Evolutionary conservation across 2,113 vertebrate genomes (phyloP), one percentile per base, ranked within the genome.

Genomic region (Entosphenus tridentatus): DNA sequence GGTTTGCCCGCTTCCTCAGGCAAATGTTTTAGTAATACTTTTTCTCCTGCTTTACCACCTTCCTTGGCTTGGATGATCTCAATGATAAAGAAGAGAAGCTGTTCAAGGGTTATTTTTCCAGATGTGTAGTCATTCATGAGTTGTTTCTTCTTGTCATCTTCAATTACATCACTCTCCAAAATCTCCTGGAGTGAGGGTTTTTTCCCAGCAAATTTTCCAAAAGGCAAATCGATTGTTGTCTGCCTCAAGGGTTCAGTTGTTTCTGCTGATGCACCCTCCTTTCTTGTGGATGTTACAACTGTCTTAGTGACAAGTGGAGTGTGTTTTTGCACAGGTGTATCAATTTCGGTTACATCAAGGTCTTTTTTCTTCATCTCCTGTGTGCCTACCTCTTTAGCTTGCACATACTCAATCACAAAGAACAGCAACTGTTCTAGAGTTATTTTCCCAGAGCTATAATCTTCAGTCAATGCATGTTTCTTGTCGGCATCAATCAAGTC

Each of bases 401-500:
- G 57, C 0, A 84, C 79, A 1, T 77, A 72, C 0, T 57, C 12
- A 0, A 75, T 1, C 0, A 84, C 76, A n/a, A 69, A 8, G 1
- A 69, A 68, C n/a, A 70, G 3, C 2, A 84, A 69, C 18, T 79
- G 76, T 16, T 79, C 1, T 1, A 76, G 58, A 1, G 59, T 70
- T 0, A 76, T 69, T 12, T 72, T 73, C 1, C 76, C 18, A 0
- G 0, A 0, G 3, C 73, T 79, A 2, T 82, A 84, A 1, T 71
- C 70, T 1, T 57, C 70, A 1, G 82, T 68, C 2, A 84, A 11
- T 1, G 82, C 77, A 0, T 75, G 71, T 2, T 76, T 79, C 1
- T 76, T 72, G 1, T 83, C 79, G 4, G 85, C 81, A 0, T 77
- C 80, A 21, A 90, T 57, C 10, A 88, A 90, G 62, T 87, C 84